Base-by-base conservation (phyloP, 2,113 vertebrate genomes). In the Scolopax mira region DNA sequence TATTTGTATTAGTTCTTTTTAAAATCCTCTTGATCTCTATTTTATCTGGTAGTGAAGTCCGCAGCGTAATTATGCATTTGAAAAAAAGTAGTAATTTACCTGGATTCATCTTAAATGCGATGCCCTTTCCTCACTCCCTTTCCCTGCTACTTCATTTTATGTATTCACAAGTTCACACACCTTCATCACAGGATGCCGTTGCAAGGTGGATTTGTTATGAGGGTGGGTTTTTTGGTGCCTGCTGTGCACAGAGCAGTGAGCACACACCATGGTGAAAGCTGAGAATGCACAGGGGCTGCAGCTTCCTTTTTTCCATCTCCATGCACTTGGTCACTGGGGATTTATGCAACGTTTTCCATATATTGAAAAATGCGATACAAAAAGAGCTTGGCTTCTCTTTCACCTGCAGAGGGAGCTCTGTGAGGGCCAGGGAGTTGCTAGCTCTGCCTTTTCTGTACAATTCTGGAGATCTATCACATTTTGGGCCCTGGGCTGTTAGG, bases 331-430 rank as follows among this genome's bases (percentile, higher is more conserved):
- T 33, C 54, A 7, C 62, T 14, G 62, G 39, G 33, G 61, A 41
- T 49, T 86, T 64, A 7, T 9, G 3, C 9, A n/a, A 33, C 5
- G 1, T 37, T 86, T 64, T 60, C 77, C 48, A 2, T 7, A 2
- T 4, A 22, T 64, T 64, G 69, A 89, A 51, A 88, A 84, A 67
- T 1, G n/a, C 1, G 0, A 5, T 16, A 8, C 18, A 13, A 5
- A 31, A 54, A 27, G 60, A 74, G 46, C 28, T 61, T 35, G 80
- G 60, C 64, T 71, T 5, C 37, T 74, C 51, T 84, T 78, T 51
- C 23, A 46, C 77, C 91, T 95, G 88, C 83, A 93, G 94, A 86
- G 88, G 90, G 88, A 93, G 94, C 61, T 30, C 51, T 2, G 61
- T 35, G 55, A 78, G 85, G 92, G 64, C 79, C 81, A 58, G 69